Evolutionary conservation across 2,797 vertebrate genomes (phyloP).

Genomic region (Hemibagrus guttatus): DNA sequence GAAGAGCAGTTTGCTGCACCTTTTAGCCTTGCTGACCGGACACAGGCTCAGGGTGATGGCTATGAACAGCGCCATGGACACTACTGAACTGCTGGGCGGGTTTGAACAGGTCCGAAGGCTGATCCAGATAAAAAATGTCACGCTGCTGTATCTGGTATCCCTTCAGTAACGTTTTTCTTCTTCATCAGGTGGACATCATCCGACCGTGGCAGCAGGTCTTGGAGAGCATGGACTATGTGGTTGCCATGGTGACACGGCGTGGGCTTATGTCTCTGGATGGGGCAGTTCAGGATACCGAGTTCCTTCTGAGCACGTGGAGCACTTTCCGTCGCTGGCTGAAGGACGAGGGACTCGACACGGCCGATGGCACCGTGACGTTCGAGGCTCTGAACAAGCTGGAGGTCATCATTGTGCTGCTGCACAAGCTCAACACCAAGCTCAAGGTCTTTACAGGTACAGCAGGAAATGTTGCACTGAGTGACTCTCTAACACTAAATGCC

Average conservation of each 20-base stretch:
- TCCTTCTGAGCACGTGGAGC: slow-evolving; percentile 90
- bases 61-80: slow-evolving; percentile 97
- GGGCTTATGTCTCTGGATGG: slow-evolving; percentile 85
- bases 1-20: slow-evolving; percentile 90
- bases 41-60: slow-evolving; percentile 90
- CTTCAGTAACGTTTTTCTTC: background rate
- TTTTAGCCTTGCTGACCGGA: slow-evolving; percentile 88
- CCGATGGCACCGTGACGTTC: slow-evolving; percentile 74
- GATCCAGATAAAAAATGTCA: fast-evolving
- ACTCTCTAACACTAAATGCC: background rate
- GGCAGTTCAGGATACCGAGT: slow-evolving; percentile 86
- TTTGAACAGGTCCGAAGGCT: slow-evolving; percentile 87
- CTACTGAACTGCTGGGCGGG: slow-evolving; percentile 93
- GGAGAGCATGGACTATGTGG: slow-evolving; percentile 82
- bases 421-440: slow-evolving; percentile 92
- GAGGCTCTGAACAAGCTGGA: slow-evolving; percentile 91
- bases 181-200: slow-evolving; percentile 86
- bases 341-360: slow-evolving; percentile 79
- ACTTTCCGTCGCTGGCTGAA: slow-evolving; percentile 84
- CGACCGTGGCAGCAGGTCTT: slow-evolving; percentile 89
- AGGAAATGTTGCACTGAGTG: too few relatives aligned
- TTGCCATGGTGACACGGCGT: slow-evolving; percentile 83
- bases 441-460: slow-evolving; percentile 79
- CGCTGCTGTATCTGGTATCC: too few relatives aligned
- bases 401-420: slow-evolving; percentile 85